Evolutionary conservation across 2,113 vertebrate species (phyloP), one percentile per base, ranked within the genome.

Genomic region (Sylvia atricapilla): DNA sequence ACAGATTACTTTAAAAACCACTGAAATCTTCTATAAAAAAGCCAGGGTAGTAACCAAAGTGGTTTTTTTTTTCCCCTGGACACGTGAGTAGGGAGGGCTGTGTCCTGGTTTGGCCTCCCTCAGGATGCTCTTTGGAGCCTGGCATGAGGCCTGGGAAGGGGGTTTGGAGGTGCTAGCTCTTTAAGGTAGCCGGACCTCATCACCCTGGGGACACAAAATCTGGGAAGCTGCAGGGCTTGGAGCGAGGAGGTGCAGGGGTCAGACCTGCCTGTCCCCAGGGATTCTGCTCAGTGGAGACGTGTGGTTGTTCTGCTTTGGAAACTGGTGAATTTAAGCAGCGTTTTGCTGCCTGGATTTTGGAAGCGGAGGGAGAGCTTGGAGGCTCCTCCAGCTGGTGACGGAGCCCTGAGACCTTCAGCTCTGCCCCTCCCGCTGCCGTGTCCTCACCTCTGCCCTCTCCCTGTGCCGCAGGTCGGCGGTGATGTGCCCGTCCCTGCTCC

Each of bases 401-500:
- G 31, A 53, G 75, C 64, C 37, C 37, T 11, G 3, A 27, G 33
- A 11, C 46, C 30, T 31, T 21, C 16, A 59, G 13, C 44, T 52
- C 5, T 37, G 31, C 23, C 3, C 46, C 13, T 31, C 58, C 16
- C 13, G 7, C 55, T 86, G 64, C 55, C n/a, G 2, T 53, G 49
- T 31, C 20, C 92, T 53, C 84, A 84, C 79, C 27, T 93, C 60
- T 94, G 20, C 43, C 86, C 37, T 96, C 25, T 95, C 68, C 91
- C 53, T 92, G 80, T 44, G 85, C 64, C 96, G 15, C 66, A 98
- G 98, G 56, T 53, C 67, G 52, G 60, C 85, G 53, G 75, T 67
- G 87, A 97, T 97, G 95, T 56, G 93, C 69, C 73, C 2, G 22
- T 10, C 90, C 50, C 77, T 9, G 35, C 25, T 8, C 63, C 72